Percentiles rank a stretch among this genome's conserved stretches.
phyloP scores from a whole-genome alignment of 2,888 invertebrate genomes.

The Eulithis testata region DNA sequence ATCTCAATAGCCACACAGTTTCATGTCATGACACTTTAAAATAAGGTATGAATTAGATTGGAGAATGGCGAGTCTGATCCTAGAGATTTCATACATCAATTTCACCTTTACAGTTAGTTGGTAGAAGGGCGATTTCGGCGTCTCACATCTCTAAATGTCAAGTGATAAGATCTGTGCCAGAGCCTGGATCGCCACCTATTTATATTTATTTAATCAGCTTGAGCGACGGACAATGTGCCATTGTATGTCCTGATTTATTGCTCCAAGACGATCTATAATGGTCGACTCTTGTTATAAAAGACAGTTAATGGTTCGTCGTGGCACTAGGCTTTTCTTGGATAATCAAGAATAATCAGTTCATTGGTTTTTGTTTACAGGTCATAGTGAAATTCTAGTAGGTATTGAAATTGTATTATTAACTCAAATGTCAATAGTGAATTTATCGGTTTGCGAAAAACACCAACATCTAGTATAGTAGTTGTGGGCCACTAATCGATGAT shows the following conservation, averaged over 20 bases:
- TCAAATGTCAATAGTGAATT: no score
- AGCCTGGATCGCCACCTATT: conserved; percentile 77
- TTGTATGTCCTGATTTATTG: conserved; percentile 81
- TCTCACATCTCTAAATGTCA: conserved; percentile 65
- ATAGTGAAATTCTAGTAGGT: no score
- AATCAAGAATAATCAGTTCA: no score
- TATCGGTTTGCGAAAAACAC: no score
- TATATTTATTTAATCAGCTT: conserved; percentile 81
- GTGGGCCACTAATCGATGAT: no score
- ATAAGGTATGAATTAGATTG: conserved; percentile 52
- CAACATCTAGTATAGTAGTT: no score
- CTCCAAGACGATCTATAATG: conserved; percentile 53
- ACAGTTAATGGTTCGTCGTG: conserved; percentile 34
- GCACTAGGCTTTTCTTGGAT: conserved; percentile 9
- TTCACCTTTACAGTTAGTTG: conserved; percentile 58
- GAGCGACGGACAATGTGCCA: conserved; percentile 83
- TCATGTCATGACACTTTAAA: conserved; percentile 50
- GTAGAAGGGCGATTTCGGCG: conserved; percentile 62
- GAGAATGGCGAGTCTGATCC: conserved; percentile 28
- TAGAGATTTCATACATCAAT: conserved; percentile 52
- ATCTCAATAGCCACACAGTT: conserved; percentile 45
- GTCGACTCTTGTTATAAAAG: conserved; percentile 50
- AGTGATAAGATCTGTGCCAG: conserved; percentile 77
- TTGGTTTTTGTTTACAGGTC: no score
- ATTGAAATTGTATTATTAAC: no score